These are phyloP conservation scores for Formicarius rufipectus DNA, from an alignment of 2,113 vertebrate genomes.

Conservation along the genomic window DNA sequence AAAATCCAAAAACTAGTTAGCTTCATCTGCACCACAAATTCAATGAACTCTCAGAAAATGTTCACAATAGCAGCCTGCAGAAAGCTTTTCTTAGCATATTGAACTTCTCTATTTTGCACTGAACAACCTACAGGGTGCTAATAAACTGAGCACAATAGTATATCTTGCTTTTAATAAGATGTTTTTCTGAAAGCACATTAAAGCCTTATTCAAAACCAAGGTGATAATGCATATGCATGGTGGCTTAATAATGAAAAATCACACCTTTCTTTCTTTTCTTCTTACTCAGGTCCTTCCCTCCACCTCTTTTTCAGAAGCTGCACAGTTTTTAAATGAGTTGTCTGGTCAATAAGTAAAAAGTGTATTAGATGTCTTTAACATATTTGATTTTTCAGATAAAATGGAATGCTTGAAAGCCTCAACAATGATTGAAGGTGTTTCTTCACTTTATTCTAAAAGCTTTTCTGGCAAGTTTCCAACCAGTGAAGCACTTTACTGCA, in stretches of 20 bases:
- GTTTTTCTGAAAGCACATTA: constrained; percentile 40
- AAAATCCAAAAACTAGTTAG: background rate
- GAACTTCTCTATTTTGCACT: background rate
- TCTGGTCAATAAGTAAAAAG: constrained; percentile 24
- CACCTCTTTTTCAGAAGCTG: background rate
- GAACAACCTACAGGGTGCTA: constrained; percentile 25
- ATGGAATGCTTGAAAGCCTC: constrained; percentile 1
- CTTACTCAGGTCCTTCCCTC: background rate
- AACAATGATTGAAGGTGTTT: background rate
- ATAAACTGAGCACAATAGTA: constrained; percentile 28
- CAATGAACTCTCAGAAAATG: background rate
- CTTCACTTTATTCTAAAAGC: background rate
- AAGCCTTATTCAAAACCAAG: constrained; percentile 9
- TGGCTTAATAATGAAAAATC: constrained; percentile 23
- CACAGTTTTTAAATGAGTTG: constrained; percentile 12
- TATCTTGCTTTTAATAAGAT: constrained; percentile 44
- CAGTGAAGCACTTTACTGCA: background rate
- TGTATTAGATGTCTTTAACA: background rate
- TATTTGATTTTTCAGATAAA: constrained; percentile 41
- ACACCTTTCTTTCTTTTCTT: background rate
- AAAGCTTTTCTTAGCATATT: background rate
- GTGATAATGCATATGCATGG: background rate
- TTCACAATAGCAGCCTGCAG: background rate
- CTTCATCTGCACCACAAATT: background rate
- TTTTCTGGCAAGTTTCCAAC: background rate